Percentiles rank a stretch among this genome's conserved stretches.
phyloP scores from a whole-genome alignment of 2,113 vertebrate genomes.

The Pelusios castaneus region DNA sequence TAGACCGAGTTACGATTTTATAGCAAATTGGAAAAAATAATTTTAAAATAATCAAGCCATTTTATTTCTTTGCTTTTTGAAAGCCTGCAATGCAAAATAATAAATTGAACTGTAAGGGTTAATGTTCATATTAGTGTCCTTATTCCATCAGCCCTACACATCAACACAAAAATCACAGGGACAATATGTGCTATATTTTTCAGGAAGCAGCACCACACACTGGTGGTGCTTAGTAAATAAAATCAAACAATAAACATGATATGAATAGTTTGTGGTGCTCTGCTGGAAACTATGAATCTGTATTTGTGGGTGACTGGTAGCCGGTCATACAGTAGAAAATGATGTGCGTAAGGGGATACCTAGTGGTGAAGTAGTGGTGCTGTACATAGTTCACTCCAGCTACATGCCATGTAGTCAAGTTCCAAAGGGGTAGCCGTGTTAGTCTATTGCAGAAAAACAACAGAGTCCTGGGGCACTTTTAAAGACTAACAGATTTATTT shows the following conservation, averaged over 20 bases:
- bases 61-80: background rate
- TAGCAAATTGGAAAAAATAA: background rate
- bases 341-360: constrained; percentile 4
- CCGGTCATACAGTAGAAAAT: background rate
- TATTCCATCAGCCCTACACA: background rate
- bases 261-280: background rate
- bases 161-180: background rate
- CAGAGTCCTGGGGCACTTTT: no score
- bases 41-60: background rate
- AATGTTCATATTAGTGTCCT: background rate
- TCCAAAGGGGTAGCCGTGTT: no score
- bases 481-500: no score
- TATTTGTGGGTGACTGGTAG: background rate
- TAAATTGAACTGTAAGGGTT: background rate
- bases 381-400: background rate
- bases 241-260: background rate
- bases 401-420: no score
- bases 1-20: background rate
- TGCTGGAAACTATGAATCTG: background rate
- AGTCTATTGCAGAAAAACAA: no score
- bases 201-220: background rate
- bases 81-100: background rate
- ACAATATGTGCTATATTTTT: background rate
- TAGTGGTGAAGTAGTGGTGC: background rate
- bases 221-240: background rate